Evolutionary conservation across 2,888 invertebrate species (phyloP).

Genomic region (Holacanthella duospinosa): DNA sequence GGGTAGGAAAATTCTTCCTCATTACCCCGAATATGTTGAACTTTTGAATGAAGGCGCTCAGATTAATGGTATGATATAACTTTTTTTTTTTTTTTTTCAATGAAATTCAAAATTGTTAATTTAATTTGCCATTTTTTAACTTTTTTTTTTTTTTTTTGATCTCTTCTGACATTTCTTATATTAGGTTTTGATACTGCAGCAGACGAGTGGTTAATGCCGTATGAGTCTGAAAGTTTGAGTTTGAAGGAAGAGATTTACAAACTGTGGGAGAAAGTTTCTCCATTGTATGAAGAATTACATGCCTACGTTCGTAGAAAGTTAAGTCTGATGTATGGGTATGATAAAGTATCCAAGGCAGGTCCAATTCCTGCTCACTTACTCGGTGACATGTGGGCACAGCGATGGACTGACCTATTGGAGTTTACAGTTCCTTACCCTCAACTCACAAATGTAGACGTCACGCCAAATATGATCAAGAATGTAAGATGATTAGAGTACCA

Average conservation of each 20-base stretch:
- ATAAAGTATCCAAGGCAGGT: constrained; percentile 57
- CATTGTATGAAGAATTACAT: constrained; percentile 70
- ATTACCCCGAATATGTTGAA: too few species aligned
- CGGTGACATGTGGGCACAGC: constrained; percentile 50
- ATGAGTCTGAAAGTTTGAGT: constrained; percentile 61
- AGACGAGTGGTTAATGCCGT: constrained; percentile 59
- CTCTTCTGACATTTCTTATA: too few species aligned
- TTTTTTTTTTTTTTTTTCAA: too few species aligned
- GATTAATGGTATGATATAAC: too few species aligned
- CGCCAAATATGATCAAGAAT: constrained; percentile 58
- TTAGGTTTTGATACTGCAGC: constrained; percentile 59
- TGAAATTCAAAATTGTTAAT: too few species aligned
- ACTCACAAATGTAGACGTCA: constrained; percentile 59
- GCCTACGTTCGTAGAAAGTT: constrained; percentile 67
- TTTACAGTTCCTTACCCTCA: constrained; percentile 57
- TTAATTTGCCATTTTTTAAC: too few species aligned
- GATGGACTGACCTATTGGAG: constrained; percentile 58
- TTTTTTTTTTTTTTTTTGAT: too few species aligned
- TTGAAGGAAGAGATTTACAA: constrained; percentile 56
- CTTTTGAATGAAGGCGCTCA: too few species aligned
- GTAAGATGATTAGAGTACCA: too few species aligned
- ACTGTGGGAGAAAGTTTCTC: constrained; percentile 63
- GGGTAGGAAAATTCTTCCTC: too few species aligned
- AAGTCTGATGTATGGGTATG: constrained; percentile 61
- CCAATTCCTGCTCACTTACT: constrained; percentile 68